Evolutionary conservation across 2,113 vertebrate species (phyloP).

Genomic region (Guaruba guarouba): DNA sequence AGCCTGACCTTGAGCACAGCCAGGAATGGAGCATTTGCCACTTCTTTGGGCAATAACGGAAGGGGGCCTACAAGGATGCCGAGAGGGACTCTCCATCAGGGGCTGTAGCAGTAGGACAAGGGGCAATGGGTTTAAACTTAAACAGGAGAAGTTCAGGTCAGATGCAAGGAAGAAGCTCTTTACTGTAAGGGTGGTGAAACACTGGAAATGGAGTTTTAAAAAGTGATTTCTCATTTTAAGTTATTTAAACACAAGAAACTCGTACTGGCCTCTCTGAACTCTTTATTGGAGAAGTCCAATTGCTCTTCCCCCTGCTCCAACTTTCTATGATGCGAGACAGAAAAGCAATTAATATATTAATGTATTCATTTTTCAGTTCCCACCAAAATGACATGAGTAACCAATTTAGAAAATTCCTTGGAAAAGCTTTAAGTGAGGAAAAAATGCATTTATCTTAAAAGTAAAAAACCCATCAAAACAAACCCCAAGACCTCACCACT

Average conservation of each 20-base stretch:
- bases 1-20: background rate
- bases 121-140: background rate
- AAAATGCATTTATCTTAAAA: background rate
- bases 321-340: background rate
- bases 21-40: background rate
- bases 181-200: background rate
- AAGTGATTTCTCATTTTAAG: background rate
- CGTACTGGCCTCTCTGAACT: background rate
- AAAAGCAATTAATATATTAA: background rate
- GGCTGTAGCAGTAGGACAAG: background rate
- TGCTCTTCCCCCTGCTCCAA: background rate
- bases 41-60: background rate
- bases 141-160: background rate
- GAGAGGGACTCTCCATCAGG: background rate
- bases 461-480: background rate
- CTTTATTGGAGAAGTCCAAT: background rate
- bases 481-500: background rate
- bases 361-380: background rate
- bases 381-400: background rate
- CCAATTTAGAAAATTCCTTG: background rate
- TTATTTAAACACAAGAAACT: background rate
- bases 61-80: background rate
- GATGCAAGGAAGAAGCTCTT: background rate
- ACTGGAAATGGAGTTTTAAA: background rate
- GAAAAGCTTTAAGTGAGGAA: background rate